phyloP scores from a whole-genome alignment of 2,888 invertebrate genomes.

The Troilus luridus region DNA sequence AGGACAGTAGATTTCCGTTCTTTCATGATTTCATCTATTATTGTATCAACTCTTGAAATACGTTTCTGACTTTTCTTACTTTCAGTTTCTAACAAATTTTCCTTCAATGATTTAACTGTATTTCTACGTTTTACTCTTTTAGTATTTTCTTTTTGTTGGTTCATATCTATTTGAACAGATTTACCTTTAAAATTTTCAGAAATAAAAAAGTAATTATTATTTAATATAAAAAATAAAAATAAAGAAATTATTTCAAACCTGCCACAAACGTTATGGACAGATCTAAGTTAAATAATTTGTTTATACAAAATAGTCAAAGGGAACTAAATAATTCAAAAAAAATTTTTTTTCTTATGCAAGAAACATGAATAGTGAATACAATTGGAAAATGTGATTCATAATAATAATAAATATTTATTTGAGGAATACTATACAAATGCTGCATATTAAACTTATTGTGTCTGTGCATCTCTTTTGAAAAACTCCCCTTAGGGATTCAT shows the following conservation, averaged over 20 bases:
- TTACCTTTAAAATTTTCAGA: not conserved
- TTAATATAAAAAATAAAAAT: not conserved
- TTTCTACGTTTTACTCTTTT: not conserved
- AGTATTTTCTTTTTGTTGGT: not conserved
- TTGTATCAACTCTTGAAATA: constrained; percentile 9
- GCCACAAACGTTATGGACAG: not conserved
- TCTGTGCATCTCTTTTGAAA: too few relatives aligned
- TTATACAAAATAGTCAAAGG: too few relatives aligned
- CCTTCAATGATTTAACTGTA: not conserved
- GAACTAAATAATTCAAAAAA: too few relatives aligned
- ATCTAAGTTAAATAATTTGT: not conserved
- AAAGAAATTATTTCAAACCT: not conserved
- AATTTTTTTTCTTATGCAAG: too few relatives aligned
- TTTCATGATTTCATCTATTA: constrained; percentile 26
- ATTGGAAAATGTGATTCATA: too few relatives aligned
- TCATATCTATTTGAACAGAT: not conserved
- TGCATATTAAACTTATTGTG: too few relatives aligned
- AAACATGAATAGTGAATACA: too few relatives aligned
- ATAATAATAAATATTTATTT: too few relatives aligned
- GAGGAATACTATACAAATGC: too few relatives aligned
- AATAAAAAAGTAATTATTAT: not conserved
- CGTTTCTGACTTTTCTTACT: constrained; percentile 23
- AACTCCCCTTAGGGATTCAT: too few relatives aligned
- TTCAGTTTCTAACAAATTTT: constrained; percentile 2
- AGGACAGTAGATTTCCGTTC: not conserved